These are phyloP conservation scores for Bovichtus diacanthus DNA, from an alignment of 2,797 vertebrate genomes.

Conservation along the genomic window DNA sequence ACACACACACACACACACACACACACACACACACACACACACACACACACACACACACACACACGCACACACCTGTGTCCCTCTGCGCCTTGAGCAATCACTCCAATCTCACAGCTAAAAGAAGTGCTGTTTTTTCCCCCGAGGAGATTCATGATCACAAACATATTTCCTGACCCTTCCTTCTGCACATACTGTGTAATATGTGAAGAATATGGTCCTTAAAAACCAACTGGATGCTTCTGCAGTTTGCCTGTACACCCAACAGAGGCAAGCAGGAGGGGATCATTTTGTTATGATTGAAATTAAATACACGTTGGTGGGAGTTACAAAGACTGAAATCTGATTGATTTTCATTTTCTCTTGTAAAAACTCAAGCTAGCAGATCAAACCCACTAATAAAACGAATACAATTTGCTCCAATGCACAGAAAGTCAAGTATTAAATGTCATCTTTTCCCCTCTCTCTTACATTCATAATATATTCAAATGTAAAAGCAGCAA, in stretches of 20 bases:
- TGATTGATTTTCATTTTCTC: not conserved
- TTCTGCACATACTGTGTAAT: not conserved
- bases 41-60: slow-evolving; percentile 6
- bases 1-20: slow-evolving; percentile 11
- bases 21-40: slow-evolving; percentile 1
- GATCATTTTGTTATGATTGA: not conserved
- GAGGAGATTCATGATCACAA: not conserved
- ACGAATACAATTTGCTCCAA: not conserved
- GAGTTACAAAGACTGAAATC: not conserved
- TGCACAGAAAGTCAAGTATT: not conserved
- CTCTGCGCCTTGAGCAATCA: slow-evolving; percentile 18
- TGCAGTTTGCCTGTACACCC: not conserved
- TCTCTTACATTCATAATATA: slow-evolving; percentile 1
- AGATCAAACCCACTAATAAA: not conserved
- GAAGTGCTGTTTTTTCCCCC: not conserved
- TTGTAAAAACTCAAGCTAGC: not conserved
- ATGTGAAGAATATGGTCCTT: not conserved
- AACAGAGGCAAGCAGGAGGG: not conserved
- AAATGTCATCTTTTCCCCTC: not conserved
- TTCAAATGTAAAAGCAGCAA: not conserved
- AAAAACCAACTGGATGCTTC: not conserved
- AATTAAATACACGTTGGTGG: not conserved
- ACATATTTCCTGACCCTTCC: not conserved
- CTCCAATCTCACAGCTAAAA: slow-evolving; percentile 9
- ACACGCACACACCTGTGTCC: not conserved